phyloP scores from a whole-genome alignment of 2,113 vertebrate genomes.

The Talpa occidentalis region DNA sequence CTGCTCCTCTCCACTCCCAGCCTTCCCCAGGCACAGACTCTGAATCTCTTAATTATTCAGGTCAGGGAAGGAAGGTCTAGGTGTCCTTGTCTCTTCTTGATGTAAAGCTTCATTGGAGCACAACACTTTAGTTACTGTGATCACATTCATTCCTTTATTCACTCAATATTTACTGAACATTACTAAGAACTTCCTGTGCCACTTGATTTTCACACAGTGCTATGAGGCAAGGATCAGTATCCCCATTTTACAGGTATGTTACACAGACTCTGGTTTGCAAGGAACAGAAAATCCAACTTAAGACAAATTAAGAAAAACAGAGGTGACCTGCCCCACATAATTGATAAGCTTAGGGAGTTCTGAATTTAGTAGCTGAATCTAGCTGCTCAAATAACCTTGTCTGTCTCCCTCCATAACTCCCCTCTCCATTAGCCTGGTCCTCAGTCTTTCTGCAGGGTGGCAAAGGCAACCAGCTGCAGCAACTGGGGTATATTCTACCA shows the following conservation, averaged over 20 bases:
- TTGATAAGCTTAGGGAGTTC: not conserved
- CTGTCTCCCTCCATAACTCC: not conserved
- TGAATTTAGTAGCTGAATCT: not conserved
- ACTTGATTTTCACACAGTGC: not conserved
- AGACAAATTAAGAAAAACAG: constrained; percentile 19
- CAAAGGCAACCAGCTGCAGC: not conserved
- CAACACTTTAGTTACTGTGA: not conserved
- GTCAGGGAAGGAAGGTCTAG: not conserved
- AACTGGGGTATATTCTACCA: too few species aligned
- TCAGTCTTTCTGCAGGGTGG: not conserved
- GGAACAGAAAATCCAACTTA: constrained; percentile 37
- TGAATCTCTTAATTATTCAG: not conserved
- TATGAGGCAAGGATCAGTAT: not conserved
- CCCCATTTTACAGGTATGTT: not conserved
- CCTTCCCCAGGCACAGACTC: not conserved
- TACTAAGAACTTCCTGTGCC: not conserved
- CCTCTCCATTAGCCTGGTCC: not conserved
- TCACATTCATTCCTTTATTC: not conserved
- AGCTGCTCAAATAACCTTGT: not conserved
- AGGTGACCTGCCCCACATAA: not conserved
- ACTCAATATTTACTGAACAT: not conserved
- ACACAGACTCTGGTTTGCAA: constrained; percentile 10
- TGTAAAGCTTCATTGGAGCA: not conserved
- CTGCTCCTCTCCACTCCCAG: not conserved
- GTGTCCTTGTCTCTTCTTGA: not conserved